Evolutionary conservation across 2,888 invertebrate species (phyloP).

Genomic region (Exephanes ischioxanthus): DNA sequence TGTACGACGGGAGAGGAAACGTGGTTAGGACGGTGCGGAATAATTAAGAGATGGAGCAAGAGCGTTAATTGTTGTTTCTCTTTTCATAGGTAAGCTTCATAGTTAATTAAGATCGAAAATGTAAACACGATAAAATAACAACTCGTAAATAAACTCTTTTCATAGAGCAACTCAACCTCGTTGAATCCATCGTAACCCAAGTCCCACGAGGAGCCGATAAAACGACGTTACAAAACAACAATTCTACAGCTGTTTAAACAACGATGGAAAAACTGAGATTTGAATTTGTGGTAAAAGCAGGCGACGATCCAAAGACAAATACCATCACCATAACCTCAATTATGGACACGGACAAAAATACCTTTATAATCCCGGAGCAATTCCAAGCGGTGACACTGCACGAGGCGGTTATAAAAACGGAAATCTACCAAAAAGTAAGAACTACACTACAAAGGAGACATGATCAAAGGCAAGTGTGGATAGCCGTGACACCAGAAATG

Average conservation of each 20-base stretch:
- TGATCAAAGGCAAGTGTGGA: slow-evolving; percentile 60
- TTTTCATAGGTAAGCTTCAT: no score
- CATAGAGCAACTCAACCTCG: no score
- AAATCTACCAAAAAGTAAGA: slow-evolving; percentile 41
- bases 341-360: slow-evolving; percentile 19
- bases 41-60: no score
- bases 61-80: no score
- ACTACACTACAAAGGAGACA: slow-evolving; percentile 57
- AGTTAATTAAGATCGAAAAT: no score
- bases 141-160: no score
- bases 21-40: no score
- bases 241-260: neutral
- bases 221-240: slow-evolving; percentile 40
- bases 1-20: no score
- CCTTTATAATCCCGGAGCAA: slow-evolving; percentile 45
- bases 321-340: slow-evolving; percentile 54
- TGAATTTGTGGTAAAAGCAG: slow-evolving; percentile 36
- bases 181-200: no score
- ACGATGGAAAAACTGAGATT: slow-evolving; percentile 32
- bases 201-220: neutral
- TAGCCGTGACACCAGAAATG: slow-evolving; percentile 33
- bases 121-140: no score
- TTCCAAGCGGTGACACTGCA: slow-evolving; percentile 39
- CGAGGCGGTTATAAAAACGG: slow-evolving; percentile 18
- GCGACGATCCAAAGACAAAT: slow-evolving; percentile 28